These are phyloP conservation scores for Stigmatopora nigra DNA, from an alignment of 2,113 vertebrate species.

Conservation along the genomic window DNA sequence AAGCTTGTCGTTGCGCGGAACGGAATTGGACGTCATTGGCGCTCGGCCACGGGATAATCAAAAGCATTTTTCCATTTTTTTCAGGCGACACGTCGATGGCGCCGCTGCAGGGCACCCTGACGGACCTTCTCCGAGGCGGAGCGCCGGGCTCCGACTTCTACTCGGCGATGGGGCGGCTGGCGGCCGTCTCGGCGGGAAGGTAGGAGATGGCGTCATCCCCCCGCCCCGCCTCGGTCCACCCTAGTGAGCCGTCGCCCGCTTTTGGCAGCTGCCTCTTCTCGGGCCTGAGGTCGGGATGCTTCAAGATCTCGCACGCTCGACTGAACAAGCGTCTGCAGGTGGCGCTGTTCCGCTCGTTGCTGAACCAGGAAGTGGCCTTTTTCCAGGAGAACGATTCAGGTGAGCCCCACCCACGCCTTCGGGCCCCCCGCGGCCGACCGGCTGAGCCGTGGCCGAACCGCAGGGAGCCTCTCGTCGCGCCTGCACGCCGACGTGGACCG, in stretches of 20 bases:
- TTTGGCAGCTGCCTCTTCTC: conserved; percentile 58
- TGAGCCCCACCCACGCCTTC: conserved; percentile 21
- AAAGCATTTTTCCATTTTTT: background rate
- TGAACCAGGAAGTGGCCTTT: conserved; percentile 69
- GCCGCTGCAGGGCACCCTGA: conserved; percentile 69
- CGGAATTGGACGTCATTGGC: too few relatives aligned
- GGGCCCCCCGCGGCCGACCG: too few relatives aligned
- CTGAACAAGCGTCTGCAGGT: conserved; percentile 66
- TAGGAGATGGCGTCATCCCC: conserved; percentile 25
- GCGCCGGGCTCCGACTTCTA: conserved; percentile 44
- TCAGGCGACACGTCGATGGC: conserved; percentile 67
- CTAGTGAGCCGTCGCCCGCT: background rate
- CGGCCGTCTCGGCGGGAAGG: conserved; percentile 72
- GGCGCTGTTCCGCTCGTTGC: conserved; percentile 58
- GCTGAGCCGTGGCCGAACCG: background rate
- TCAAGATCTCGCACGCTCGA: conserved; percentile 58
- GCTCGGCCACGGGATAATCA: background rate
- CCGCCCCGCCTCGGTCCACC: too few relatives aligned
- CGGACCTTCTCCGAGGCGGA: conserved; percentile 70
- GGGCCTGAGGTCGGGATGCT: conserved; percentile 62
- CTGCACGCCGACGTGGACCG: conserved; percentile 72
- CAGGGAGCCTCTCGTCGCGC: conserved; percentile 75
- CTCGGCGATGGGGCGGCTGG: conserved; percentile 60
- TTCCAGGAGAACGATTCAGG: conserved; percentile 68
- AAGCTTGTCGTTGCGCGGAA: too few relatives aligned